Conservation (phyloP, 2,888 invertebrate species). For the Nesidiocoris tenuis region DNA sequence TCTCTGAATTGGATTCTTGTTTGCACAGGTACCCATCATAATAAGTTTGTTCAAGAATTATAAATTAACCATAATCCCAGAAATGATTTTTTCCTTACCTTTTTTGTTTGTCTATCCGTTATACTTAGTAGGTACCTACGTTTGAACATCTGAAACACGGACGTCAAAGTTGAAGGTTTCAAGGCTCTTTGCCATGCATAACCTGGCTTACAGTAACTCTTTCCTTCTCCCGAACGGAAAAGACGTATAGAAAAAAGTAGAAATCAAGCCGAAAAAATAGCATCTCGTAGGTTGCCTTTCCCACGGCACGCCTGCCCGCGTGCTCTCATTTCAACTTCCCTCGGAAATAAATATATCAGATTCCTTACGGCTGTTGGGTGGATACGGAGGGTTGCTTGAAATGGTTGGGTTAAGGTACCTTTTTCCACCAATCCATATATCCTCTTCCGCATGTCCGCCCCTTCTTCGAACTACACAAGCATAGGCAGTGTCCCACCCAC, state of each 20-base stretch:
- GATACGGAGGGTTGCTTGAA: not conserved
- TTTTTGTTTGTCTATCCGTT: not conserved
- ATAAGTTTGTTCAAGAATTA: no score
- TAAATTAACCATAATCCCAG: no score
- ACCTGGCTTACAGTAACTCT: not conserved
- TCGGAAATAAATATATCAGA: slow-evolving; percentile 27
- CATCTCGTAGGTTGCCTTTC: not conserved
- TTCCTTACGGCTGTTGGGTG: not conserved
- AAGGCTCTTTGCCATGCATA: not conserved
- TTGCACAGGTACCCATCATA: no score
- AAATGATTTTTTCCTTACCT: no score
- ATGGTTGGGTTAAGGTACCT: not conserved
- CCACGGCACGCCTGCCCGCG: not conserved
- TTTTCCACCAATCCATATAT: not conserved
- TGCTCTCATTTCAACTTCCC: slow-evolving; percentile 25
- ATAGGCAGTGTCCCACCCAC: not conserved
- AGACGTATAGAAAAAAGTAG: not conserved
- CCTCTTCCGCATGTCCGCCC: not conserved
- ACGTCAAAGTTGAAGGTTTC: not conserved
- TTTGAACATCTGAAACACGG: not conserved
- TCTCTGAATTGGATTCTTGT: no score
- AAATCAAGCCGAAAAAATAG: not conserved
- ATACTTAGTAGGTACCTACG: no score
- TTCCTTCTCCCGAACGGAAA: not conserved
- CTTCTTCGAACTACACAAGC: not conserved